Conservation (phyloP, 1,140 invertebrate genomes). For the Macrosteles quadrilineatus region DNA sequence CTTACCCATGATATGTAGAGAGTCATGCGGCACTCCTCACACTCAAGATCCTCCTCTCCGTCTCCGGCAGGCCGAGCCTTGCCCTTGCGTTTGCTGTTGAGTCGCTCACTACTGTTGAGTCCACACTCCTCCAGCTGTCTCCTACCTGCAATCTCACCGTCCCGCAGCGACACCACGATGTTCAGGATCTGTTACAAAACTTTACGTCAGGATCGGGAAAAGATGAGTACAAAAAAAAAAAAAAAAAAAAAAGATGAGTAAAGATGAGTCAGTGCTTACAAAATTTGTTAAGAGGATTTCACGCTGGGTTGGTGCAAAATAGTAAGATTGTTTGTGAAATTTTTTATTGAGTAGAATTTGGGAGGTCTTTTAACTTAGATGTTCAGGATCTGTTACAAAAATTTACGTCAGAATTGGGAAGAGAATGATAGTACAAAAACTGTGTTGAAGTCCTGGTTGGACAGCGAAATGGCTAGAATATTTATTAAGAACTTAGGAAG, state of each 20-base stretch:
- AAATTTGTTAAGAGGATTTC: no score
- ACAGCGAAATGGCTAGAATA: no score
- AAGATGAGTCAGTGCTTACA: no score
- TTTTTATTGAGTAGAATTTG: no score
- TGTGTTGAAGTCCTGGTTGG: no score
- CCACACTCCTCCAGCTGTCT: slow-evolving; percentile 60
- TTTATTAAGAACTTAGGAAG: no score
- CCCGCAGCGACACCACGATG: slow-evolving; percentile 54
- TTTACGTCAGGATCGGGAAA: no score
- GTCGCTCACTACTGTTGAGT: slow-evolving; percentile 62
- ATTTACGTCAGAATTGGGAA: no score
- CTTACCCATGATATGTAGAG: slow-evolving; percentile 77
- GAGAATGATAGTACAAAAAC: slow-evolving; percentile 15
- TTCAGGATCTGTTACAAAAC: slow-evolving; percentile 52
- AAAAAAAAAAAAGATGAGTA: no score
- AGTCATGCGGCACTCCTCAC: slow-evolving; percentile 77
- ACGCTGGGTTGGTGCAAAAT: no score
- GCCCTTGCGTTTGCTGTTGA: slow-evolving; percentile 54
- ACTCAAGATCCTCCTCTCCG: slow-evolving; percentile 72
- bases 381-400: slow-evolving; percentile 52
- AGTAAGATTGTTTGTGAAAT: no score
- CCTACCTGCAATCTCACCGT: slow-evolving; percentile 58
- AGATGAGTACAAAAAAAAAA: slow-evolving; percentile 23
- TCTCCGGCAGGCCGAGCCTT: slow-evolving; percentile 52
- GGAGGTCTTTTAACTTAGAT: no score